Conservation (phyloP, 2,888 invertebrate species). For the Euzetes globulus region DNA sequence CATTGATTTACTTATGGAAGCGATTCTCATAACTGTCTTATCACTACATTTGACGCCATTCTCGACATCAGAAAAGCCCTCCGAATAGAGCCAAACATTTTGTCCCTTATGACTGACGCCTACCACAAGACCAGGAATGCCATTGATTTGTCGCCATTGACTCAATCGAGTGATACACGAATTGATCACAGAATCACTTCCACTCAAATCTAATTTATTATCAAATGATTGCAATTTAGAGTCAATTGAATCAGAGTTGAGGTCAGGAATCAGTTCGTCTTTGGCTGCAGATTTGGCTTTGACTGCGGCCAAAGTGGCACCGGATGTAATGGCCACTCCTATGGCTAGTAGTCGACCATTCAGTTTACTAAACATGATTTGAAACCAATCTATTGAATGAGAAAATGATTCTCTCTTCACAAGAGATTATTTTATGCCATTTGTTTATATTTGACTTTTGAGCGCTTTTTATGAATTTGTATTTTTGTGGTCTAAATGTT, state of each 20-base stretch:
- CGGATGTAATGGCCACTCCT: background rate
- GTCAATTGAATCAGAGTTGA: background rate
- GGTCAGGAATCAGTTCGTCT: background rate
- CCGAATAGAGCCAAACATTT: slow-evolving; percentile 49
- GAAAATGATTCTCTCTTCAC: no score
- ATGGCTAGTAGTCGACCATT: background rate
- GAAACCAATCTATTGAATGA: no score
- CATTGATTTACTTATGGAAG: slow-evolving; percentile 56
- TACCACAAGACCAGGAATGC: slow-evolving; percentile 49
- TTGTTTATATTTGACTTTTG: background rate
- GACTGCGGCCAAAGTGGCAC: background rate
- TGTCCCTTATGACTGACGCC: slow-evolving; percentile 51
- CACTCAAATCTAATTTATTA: background rate
- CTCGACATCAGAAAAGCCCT: slow-evolving; percentile 55
- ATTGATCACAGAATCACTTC: background rate
- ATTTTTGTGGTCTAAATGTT: no score
- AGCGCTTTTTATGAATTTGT: background rate
- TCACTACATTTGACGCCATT: slow-evolving; percentile 49
- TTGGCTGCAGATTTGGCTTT: background rate
- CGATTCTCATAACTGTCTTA: slow-evolving; percentile 54
- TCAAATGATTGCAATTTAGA: background rate
- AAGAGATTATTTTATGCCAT: no score
- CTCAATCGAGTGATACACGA: slow-evolving; percentile 1
- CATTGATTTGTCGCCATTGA: slow-evolving; percentile 29
- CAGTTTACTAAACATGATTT: background rate